Base-by-base conservation (phyloP, 1,140 invertebrate genomes). In the Leptinotarsa texana region DNA sequence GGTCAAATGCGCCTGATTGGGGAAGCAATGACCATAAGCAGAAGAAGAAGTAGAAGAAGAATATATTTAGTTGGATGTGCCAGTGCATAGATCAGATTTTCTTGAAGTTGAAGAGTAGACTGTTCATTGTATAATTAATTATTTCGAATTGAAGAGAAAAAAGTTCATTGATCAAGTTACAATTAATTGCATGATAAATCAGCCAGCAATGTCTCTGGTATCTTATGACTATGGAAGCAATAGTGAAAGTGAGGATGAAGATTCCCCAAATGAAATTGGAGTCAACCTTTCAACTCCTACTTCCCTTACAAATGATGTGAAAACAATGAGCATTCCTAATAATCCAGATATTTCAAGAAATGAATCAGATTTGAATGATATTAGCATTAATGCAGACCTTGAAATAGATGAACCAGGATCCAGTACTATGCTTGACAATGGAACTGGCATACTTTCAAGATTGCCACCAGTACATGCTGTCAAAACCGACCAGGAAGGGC, bases 201-300 rank as follows among this genome's bases (percentile, higher is more conserved):
- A n/a, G 3, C 17, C 42, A 47, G 49, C 11, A 22, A 83, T 83
- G 81, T 78, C 81, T 27, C 77, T 83, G 33, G 82, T 83, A 15
- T 61, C 80, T 22, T 83, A 83, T 69, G 80, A 83, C 69, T 80
- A 80, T 66, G 74, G 51, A n/a, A 83, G 82, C 79, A 77, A 72
- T 13, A 80, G 78, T 72, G 82, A 83, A 70, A 69, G 73, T 63
- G 80, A 79, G 51, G 78, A 79, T 57, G 65, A 73, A 51, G 72
- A 72, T 27, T 51, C 33, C 0, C 15, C 69, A 22, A 70, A 27
- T 42, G 27, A 63, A 70, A 22, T 47, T 68, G 66, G 57, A 24
- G 63, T 57, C 33, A 61, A 17, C n/a, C n/a, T 21, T 57, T 4
- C 27, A 61, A 21, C 69, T 21, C 17, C 49, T 15, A 51, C 11